Base-by-base conservation (phyloP, 2,797 vertebrate genomes). In the Cygnus olor region DNA sequence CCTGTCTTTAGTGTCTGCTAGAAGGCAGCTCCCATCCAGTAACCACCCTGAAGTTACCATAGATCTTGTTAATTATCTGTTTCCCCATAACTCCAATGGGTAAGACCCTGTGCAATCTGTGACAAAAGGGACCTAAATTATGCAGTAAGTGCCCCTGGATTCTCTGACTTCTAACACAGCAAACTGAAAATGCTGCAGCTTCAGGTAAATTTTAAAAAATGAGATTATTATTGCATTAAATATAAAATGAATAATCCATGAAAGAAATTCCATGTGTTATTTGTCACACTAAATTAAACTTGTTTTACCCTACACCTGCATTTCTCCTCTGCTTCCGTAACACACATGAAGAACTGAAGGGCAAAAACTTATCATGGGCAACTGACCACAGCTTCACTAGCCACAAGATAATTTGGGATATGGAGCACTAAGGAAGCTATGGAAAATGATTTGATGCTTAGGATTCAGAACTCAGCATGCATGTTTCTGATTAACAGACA, bases 11-110 rank as follows among this genome's bases (percentile, higher is more conserved):
- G 40, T 21, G 8, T 78, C 54, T 93, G 57, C 77, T 82, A 51
- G 64, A 88, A 93, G 32, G 66, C 90, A 85, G 68, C 69, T 92
- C 51, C 72, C 32, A 90, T 88, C 38, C 76, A 81, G 69, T 53
- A 95, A 78, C 65, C 69, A 80, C 88, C 61, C 72, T 95, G 88
- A 94, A 92, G 86, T 93, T 95, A 88, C 49, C 76, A 65, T 83
- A 95, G 72, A 83, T 95, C 81, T 95, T 90, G 63, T 79, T 95
- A 96, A 94, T 96, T 94, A 89, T 80, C 91, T 89, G 49, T 90
- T 94, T 92, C 38, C 49, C 72, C 76, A 66, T 81, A 94, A 95
- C 92, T 95, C 93, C 88, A 72, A 5, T 10, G 61, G 38, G 76
- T 72, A 78, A 80, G 47, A 85, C 47, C 76, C 69, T 80, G 71